These are phyloP conservation scores for Hypena proboscidalis DNA, from an alignment of 2,888 invertebrate species.

Conservation along the genomic window DNA sequence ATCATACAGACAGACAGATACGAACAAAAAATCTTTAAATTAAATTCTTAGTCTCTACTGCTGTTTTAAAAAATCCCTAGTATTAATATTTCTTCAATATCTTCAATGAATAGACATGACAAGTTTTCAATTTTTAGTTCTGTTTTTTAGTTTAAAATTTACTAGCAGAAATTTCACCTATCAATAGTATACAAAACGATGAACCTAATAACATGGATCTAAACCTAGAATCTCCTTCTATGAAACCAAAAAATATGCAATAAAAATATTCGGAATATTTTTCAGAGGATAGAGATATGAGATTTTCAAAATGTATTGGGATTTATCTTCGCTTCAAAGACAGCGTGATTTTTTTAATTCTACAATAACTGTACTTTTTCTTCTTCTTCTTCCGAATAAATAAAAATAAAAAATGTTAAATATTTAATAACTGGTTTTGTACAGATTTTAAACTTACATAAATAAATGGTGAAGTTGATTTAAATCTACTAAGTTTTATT, in stretches of 20 bases:
- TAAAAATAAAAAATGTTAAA: too few species aligned
- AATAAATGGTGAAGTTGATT: neutral
- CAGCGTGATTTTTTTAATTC: slow-evolving; percentile 20
- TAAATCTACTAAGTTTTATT: slow-evolving; percentile 5
- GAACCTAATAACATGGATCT: slow-evolving; percentile 8
- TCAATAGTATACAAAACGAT: slow-evolving; percentile 9
- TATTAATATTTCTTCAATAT: too few species aligned
- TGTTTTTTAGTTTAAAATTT: too few species aligned
- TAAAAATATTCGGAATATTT: slow-evolving; percentile 16
- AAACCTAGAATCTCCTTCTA: slow-evolving; percentile 4
- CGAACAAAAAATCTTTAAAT: too few species aligned
- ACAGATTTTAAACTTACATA: neutral
- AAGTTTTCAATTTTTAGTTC: too few species aligned
- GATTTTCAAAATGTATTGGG: slow-evolving; percentile 20
- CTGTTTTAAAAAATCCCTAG: too few species aligned
- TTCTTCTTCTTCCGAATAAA: too few species aligned
- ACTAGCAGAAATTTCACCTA: slow-evolving; percentile 5
- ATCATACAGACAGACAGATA: too few species aligned
- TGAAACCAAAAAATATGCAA: slow-evolving; percentile 10
- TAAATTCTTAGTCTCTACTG: too few species aligned
- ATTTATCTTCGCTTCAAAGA: slow-evolving; percentile 14
- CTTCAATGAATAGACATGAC: too few species aligned
- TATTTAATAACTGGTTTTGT: too few species aligned
- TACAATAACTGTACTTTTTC: slow-evolving; percentile 11
- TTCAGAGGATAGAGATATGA: slow-evolving; percentile 13